Evolutionary conservation across 1,140 invertebrate genomes (phyloP).

Genomic region (Bombus affinis): DNA sequence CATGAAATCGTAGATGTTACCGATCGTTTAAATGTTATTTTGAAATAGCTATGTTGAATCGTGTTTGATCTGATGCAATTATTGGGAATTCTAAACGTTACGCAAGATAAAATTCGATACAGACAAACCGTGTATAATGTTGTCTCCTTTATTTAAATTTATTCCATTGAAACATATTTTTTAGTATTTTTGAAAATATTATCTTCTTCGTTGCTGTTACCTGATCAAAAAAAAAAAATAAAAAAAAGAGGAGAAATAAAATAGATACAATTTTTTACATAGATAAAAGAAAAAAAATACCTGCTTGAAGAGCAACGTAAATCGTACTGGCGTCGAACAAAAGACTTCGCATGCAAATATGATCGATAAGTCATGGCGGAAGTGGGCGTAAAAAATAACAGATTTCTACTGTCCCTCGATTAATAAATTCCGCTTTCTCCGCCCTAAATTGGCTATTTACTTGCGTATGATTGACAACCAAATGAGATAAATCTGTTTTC

Average conservation of each 20-base stretch:
- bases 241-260: not conserved
- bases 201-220: not conserved
- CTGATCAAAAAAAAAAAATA: not conserved
- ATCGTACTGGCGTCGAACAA: not conserved
- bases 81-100: too few species aligned
- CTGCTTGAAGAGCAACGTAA: not conserved
- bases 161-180: not conserved
- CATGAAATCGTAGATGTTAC: too few species aligned
- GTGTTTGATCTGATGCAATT: not conserved
- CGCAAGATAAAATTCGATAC: too few species aligned
- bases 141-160: not conserved
- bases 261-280: not conserved
- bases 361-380: not conserved
- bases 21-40: not conserved
- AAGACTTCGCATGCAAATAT: not conserved
- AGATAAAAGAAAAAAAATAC: not conserved
- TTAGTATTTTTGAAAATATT: not conserved
- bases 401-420: not conserved
- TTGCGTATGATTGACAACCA: too few species aligned
- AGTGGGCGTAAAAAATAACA: constrained; percentile 4
- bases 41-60: not conserved
- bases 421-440: constrained; percentile 12
- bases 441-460: not conserved
- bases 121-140: too few species aligned
- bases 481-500: not conserved